These are phyloP conservation scores for Trogon surrucura DNA, from an alignment of 2,113 vertebrate genomes.

Conservation along the genomic window DNA sequence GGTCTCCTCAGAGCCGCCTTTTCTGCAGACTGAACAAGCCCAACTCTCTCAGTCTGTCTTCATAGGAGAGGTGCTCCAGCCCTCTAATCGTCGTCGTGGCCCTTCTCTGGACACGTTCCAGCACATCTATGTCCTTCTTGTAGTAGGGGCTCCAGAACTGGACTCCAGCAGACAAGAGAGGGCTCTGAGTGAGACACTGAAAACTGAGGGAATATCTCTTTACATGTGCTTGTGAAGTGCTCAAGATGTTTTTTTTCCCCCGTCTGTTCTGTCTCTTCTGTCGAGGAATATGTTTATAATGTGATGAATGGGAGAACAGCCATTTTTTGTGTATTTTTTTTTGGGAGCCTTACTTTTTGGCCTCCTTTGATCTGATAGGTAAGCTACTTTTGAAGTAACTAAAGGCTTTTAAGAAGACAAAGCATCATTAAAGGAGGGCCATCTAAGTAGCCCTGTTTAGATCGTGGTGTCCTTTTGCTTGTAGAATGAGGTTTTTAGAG, in stretches of 20 bases:
- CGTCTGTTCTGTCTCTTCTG: neutral
- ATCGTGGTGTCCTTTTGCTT: neutral
- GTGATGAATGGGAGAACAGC: neutral
- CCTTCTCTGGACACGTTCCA: too few species aligned
- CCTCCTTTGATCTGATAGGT: neutral
- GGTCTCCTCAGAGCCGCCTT: too few species aligned
- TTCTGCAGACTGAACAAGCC: too few species aligned
- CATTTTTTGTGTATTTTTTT: neutral
- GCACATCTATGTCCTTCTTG: too few species aligned
- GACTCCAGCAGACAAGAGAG: fast-evolving
- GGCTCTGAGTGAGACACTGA: neutral
- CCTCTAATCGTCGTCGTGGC: too few species aligned
- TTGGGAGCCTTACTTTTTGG: neutral
- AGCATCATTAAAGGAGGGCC: fast-evolving
- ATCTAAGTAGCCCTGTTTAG: neutral
- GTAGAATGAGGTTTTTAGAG: neutral
- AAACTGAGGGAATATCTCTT: neutral
- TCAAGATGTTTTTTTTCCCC: neutral
- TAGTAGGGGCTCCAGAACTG: too few species aligned
- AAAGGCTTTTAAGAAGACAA: neutral
- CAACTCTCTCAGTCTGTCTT: too few species aligned
- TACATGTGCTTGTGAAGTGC: neutral
- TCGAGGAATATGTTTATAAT: fast-evolving
- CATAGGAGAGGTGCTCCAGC: too few species aligned
- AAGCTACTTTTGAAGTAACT: neutral